Conservation (phyloP, 2,888 invertebrate species). For the Chrysopilus asiliformis region DNA sequence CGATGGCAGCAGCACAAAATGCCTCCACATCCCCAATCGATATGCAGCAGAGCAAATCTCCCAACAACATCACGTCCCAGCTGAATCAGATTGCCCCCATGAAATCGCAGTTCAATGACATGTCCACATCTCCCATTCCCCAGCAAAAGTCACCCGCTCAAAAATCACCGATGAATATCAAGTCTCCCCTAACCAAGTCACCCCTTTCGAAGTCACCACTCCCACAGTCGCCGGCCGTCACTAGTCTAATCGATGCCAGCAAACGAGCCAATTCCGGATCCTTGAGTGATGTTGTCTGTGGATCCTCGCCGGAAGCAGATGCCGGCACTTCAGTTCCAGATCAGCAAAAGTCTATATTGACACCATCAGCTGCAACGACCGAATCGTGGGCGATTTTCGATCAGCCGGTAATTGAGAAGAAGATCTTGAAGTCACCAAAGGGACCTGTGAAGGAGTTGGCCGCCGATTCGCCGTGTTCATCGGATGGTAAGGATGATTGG, state of each 20-base stretch:
- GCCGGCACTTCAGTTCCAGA: conserved; percentile 19
- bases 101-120: conserved; percentile 32
- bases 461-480: conserved; percentile 62
- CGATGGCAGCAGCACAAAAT: conserved; percentile 7
- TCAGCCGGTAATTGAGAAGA: conserved; percentile 4
- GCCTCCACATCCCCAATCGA: conserved; percentile 14
- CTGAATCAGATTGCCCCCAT: conserved; percentile 2
- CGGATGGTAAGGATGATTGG: conserved; percentile 56
- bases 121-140: conserved; percentile 35
- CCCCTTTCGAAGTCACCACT: conserved; percentile 14
- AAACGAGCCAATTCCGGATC: conserved; percentile 42
- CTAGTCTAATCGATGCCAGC: conserved; percentile 32
- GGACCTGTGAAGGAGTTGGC: conserved; percentile 26
- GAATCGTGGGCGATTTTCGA: conserved; percentile 50
- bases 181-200: conserved; percentile 19
- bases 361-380: conserved; percentile 20
- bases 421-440: conserved; percentile 14
- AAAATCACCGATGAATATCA: conserved; percentile 19
- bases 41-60: conserved; percentile 8
- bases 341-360: conserved; percentile 5
- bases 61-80: conserved; percentile 3
- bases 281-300: conserved; percentile 48
- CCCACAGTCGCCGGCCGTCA: conserved; percentile 35
- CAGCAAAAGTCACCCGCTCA: conserved; percentile 25
- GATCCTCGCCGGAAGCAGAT: conserved; percentile 49